A percentile compares a stretch with the other conserved stretches of the same genome.
Conservation (phyloP, 2,888 invertebrate species). For the Orthonevra nobilis region DNA sequence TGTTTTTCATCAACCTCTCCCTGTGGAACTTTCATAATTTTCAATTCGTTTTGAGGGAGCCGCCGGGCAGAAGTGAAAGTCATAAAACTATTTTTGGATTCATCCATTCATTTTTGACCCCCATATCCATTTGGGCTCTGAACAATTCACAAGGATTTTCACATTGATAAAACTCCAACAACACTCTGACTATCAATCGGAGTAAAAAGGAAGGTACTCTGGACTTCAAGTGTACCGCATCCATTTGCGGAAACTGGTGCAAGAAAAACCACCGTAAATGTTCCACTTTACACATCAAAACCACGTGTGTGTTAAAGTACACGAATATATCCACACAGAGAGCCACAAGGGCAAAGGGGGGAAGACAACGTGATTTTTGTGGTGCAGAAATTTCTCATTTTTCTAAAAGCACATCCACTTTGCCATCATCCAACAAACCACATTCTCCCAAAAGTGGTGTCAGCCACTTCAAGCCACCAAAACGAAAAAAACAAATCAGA, state of each 20-base stretch:
- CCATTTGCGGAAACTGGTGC: constrained; percentile 46
- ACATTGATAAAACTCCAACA: constrained; percentile 29
- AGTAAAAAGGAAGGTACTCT: constrained; percentile 20
- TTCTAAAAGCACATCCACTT: constrained; percentile 57
- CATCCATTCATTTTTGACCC: not conserved
- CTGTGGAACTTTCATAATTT: not conserved
- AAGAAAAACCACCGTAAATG: constrained; percentile 51
- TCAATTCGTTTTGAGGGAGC: constrained; percentile 13
- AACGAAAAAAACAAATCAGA: too few relatives aligned
- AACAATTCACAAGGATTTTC: constrained; percentile 49
- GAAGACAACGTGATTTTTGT: constrained; percentile 18
- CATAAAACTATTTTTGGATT: constrained; percentile 37
- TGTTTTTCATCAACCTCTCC: not conserved
- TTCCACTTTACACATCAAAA: constrained; percentile 39
- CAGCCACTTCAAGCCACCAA: too few relatives aligned
- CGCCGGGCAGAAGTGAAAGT: constrained; percentile 1
- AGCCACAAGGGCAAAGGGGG: not conserved
- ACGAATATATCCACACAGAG: not conserved
- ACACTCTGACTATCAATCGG: constrained; percentile 20
- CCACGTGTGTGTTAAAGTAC: constrained; percentile 28
- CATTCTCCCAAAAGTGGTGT: too few relatives aligned
- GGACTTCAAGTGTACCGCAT: too few relatives aligned
- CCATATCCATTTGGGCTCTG: not conserved
- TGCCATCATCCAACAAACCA: constrained; percentile 11
- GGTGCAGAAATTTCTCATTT: constrained; percentile 53